Evolutionary conservation across 1,140 invertebrate genomes (phyloP).

Genomic region (Neodiprion pinetum): DNA sequence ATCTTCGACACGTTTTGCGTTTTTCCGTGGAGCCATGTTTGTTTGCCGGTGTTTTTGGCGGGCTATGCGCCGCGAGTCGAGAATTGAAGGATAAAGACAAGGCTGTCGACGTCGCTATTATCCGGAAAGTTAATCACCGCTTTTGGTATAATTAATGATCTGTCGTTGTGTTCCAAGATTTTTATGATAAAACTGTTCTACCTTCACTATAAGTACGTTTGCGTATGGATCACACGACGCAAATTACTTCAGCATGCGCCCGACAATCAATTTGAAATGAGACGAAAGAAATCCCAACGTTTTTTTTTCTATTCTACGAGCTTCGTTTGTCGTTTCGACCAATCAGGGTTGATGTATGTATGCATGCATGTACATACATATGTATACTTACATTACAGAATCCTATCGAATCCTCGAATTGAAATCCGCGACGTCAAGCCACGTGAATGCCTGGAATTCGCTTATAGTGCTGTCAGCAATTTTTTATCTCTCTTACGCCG

Average conservation of each 20-base stretch:
- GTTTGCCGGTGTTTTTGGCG: constrained; percentile 9
- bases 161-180: too few relatives aligned
- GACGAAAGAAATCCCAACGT: neutral
- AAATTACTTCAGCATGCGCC: neutral
- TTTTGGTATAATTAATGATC: neutral
- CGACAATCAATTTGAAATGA: neutral
- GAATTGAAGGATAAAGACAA: neutral
- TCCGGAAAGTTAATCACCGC: neutral
- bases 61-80: constrained; percentile 1
- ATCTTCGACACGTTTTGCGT: constrained; percentile 13
- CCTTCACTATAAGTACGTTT: too few relatives aligned
- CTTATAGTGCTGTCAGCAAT: too few relatives aligned
- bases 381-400: neutral
- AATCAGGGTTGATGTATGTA: neutral
- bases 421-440: neutral
- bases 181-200: too few relatives aligned
- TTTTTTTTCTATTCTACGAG: neutral
- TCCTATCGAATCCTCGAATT: neutral
- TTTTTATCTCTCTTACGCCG: too few relatives aligned
- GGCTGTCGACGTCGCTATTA: neutral
- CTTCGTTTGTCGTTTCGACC: neutral
- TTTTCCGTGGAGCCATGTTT: constrained; percentile 13
- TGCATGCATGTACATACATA: too few relatives aligned
- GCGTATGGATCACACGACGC: neutral
- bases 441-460: neutral